Evolutionary conservation across 2,888 invertebrate species (phyloP).

Genomic region (Ichneumoninae sp.): DNA sequence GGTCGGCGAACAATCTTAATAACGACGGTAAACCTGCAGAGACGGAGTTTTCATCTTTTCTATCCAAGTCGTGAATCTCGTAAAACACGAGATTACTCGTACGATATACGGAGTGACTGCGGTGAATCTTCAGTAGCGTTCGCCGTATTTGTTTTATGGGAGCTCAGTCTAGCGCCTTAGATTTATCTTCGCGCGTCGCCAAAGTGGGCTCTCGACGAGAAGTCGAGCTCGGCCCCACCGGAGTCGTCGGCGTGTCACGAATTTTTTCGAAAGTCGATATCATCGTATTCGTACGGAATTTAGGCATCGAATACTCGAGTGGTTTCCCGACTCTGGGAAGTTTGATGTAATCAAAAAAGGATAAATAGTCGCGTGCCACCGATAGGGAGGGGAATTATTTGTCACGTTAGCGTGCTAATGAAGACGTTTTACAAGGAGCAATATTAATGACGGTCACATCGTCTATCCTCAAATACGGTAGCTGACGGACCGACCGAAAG

Average conservation of each 20-base stretch:
- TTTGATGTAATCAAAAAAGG: slow-evolving; percentile 2
- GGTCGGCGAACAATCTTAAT: too few relatives aligned
- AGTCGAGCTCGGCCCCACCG: not conserved
- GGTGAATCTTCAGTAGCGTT: slow-evolving; percentile 11
- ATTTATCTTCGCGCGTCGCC: slow-evolving; percentile 17
- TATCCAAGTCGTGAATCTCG: not conserved
- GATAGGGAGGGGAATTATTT: slow-evolving; percentile 28
- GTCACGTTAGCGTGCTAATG: slow-evolving; percentile 68
- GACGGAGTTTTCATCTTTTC: not conserved
- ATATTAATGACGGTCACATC: slow-evolving; percentile 58
- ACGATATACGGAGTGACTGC: not conserved
- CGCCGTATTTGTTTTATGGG: not conserved
- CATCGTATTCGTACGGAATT: not conserved
- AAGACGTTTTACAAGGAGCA: slow-evolving; percentile 55
- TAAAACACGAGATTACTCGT: slow-evolving; percentile 17
- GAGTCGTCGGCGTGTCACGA: slow-evolving; percentile 19
- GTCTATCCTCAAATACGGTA: slow-evolving; percentile 3
- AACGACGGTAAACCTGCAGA: too few relatives aligned
- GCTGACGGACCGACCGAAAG: not conserved
- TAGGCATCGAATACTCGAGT: slow-evolving; percentile 4
- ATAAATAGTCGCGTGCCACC: not conserved
- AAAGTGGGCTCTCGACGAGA: slow-evolving; percentile 1
- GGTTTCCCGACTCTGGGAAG: not conserved
- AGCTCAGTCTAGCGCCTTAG: not conserved
- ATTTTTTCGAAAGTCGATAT: slow-evolving; percentile 40